phyloP scores from a whole-genome alignment of 1,140 invertebrate species.

The Bradynema listronoti region DNA sequence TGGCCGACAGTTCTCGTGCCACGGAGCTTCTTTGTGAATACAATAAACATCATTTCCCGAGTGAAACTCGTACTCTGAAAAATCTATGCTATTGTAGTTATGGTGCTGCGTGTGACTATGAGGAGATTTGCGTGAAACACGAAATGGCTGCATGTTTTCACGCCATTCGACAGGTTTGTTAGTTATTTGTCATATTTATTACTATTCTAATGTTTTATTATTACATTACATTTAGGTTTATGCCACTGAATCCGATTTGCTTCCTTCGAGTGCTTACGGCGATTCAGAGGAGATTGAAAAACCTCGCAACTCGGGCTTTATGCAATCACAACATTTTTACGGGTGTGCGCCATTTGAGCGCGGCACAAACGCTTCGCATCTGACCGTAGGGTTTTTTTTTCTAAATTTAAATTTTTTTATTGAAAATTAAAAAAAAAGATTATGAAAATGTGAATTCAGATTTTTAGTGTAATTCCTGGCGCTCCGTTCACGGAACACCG shows the following conservation, averaged over 20 bases:
- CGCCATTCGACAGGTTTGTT: constrained; percentile 33
- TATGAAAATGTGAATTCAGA: neutral
- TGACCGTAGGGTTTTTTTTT: constrained; percentile 28
- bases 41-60: constrained; percentile 14
- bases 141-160: constrained; percentile 42
- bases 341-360: constrained; percentile 42
- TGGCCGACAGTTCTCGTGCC: no score
- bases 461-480: constrained; percentile 39
- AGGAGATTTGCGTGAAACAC: constrained; percentile 23
- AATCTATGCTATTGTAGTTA: constrained; percentile 43
- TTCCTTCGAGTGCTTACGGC: no score
- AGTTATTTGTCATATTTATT: neutral
- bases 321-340: constrained; percentile 25
- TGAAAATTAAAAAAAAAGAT: constrained; percentile 4
- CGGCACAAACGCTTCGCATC: constrained; percentile 34
- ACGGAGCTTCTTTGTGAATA: no score
- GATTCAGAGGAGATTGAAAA: constrained; percentile 11
- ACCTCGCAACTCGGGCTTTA: constrained; percentile 5
- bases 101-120: constrained; percentile 31
- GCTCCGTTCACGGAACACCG: constrained; percentile 24
- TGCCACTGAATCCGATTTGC: no score
- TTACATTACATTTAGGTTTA: no score
- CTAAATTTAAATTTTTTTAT: constrained; percentile 1
- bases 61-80: constrained; percentile 18
- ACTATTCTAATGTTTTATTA: neutral